Evolutionary conservation across 2,113 vertebrate species (phyloP), one percentile per base, ranked within the genome.

Genomic region (Dascyllus trimaculatus): DNA sequence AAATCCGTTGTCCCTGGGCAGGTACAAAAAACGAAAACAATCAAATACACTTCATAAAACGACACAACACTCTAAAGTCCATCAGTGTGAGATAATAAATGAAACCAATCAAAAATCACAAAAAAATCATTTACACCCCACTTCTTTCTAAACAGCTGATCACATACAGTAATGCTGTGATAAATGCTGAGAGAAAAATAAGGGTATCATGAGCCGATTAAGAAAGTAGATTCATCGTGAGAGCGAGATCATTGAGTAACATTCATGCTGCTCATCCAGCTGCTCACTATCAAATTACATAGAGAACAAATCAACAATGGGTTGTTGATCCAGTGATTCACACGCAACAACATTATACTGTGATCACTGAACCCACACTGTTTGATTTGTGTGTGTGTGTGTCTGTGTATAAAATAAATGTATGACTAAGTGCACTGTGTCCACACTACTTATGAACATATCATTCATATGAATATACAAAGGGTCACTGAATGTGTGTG

Each of bases 241-340:
- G 68, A 58, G 72, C 2, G 0, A 11, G 51, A 63, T 52, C 45
- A 61, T 11, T 54, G 48, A 75, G 57, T 48, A 81, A 74, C 71
- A 76, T 81, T 68, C 0, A 43, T 61, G 4, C 40, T 52, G 52
- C 80, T 58, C 53, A 60, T 81, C 62, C 85, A 88, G 87, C 84
- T 90, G 89, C 84, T 79, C 78, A 80, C 46, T 10, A 61, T 91
- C 85, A 87, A 71, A 80, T 84, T 71, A 77, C 85, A 82, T 11
- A 11, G 32, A 87, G 52, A 63, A 51, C 58, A 54, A 45, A 64
- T 61, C 19, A 53, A 90, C 82, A 92, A 91, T 72, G 57, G 84
- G 25, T 26, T 89, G 85, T 87, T 90, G 80, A 79, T 71, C 46
- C 62, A 80, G 26, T 79, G 70, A 82, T 72, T 89, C 82, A 85